Evolutionary conservation across 2,113 vertebrate species (phyloP).

Genomic region (Martes martes): DNA sequence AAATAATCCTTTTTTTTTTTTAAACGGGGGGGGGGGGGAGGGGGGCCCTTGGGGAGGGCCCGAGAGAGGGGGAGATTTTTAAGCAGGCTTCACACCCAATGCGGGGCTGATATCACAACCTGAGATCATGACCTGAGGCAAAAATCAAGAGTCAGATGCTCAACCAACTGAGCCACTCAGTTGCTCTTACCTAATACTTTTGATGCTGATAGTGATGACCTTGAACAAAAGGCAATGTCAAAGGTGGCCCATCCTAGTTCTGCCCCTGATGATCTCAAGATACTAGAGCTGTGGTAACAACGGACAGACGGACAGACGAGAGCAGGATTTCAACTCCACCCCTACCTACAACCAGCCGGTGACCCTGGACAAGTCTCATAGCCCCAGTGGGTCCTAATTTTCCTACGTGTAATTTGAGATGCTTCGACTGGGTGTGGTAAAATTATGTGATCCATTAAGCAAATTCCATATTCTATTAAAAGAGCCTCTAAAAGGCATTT

Average conservation of each 20-base stretch:
- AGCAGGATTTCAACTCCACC: neutral
- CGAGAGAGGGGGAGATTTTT: neutral
- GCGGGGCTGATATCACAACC: neutral
- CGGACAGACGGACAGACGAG: no score
- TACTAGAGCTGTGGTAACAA: neutral
- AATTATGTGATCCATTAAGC: conserved; percentile 20
- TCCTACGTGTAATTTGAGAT: neutral
- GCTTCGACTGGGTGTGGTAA: neutral
- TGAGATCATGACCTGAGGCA: neutral
- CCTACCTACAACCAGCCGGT: neutral
- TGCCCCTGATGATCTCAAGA: neutral
- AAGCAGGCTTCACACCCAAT: neutral
- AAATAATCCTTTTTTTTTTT: neutral
- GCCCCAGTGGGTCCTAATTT: neutral
- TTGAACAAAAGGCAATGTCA: neutral
- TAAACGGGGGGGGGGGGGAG: no score
- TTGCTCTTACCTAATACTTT: neutral
- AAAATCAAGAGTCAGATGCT: neutral
- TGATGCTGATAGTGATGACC: neutral
- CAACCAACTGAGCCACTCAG: neutral
- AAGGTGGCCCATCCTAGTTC: neutral
- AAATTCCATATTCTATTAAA: conserved; percentile 15
- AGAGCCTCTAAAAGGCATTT: neutral
- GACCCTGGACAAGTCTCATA: neutral
- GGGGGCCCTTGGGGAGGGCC: neutral